These are phyloP conservation scores for Elysia chlorotica DNA, from an alignment of 1,140 invertebrate genomes.

Conservation along the genomic window DNA sequence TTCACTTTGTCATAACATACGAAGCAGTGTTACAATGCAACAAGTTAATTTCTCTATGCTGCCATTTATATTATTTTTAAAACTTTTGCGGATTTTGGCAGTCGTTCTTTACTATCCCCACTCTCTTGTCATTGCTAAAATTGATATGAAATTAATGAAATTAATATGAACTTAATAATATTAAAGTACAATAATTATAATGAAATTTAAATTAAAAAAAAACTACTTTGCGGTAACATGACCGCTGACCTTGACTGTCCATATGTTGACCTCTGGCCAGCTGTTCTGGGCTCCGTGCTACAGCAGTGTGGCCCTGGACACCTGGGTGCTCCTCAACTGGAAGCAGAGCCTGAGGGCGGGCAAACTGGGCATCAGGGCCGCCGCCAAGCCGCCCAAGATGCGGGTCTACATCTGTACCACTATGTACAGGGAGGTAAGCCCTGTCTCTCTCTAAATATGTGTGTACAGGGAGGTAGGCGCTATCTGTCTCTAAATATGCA, in stretches of 20 bases:
- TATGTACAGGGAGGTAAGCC: constrained; percentile 50
- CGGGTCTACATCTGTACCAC: constrained; percentile 51
- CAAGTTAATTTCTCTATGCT: not conserved
- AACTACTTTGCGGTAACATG: not conserved
- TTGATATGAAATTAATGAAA: too few species aligned
- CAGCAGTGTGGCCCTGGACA: constrained; percentile 34
- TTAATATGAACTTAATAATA: not conserved
- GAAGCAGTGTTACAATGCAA: not conserved
- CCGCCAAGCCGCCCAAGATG: constrained; percentile 1
- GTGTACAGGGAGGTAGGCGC: too few species aligned
- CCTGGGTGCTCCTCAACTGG: constrained; percentile 33
- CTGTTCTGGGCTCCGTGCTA: constrained; percentile 43
- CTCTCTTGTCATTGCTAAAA: too few species aligned
- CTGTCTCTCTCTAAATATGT: too few species aligned
- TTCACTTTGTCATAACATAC: too few species aligned
- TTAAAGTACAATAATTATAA: not conserved
- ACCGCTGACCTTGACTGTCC: not conserved
- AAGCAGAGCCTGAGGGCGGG: constrained; percentile 11
- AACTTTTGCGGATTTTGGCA: too few species aligned
- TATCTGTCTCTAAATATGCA: too few species aligned
- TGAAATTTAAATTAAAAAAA: not conserved
- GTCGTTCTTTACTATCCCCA: too few species aligned
- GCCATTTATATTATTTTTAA: not conserved
- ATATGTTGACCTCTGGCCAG: constrained; percentile 22
- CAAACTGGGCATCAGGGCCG: not conserved